phyloP scores from a whole-genome alignment of 2,888 invertebrate genomes.

The Aleiodes alternator region DNA sequence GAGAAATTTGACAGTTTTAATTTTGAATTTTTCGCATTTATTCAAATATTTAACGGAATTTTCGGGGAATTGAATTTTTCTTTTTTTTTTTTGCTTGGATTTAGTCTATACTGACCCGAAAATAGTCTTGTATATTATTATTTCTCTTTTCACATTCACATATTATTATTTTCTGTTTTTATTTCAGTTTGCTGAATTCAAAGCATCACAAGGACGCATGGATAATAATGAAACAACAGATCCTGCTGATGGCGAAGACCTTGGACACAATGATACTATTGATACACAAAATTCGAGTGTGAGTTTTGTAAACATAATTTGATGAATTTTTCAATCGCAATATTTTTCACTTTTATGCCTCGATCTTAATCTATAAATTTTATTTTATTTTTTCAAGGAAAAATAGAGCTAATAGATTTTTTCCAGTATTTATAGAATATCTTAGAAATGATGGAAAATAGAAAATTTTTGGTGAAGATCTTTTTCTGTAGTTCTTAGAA shows the following conservation, averaged over 20 bases:
- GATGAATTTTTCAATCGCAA: too few relatives aligned
- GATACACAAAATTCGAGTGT: conserved; percentile 62
- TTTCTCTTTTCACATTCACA: too few relatives aligned
- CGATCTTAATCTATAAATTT: too few relatives aligned
- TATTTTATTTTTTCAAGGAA: too few relatives aligned
- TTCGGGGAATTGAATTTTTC: background rate
- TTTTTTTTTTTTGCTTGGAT: background rate
- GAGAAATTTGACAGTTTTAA: background rate
- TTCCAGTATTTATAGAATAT: too few relatives aligned
- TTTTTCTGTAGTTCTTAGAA: too few relatives aligned
- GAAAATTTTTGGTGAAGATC: too few relatives aligned
- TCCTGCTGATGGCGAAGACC: conserved; percentile 65
- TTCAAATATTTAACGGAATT: background rate
- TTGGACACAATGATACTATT: conserved; percentile 64
- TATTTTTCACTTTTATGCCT: too few relatives aligned
- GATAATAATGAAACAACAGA: conserved; percentile 59
- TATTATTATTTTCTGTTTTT: too few relatives aligned
- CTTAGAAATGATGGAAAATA: too few relatives aligned
- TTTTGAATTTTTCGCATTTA: background rate
- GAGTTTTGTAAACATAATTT: conserved; percentile 50
- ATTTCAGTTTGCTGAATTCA: conserved; percentile 65
- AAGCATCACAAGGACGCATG: conserved; percentile 57
- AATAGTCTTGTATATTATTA: too few relatives aligned
- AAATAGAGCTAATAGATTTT: too few relatives aligned
- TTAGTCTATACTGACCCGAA: conserved; percentile 12